These are phyloP conservation scores for Diadophis punctatus DNA, from an alignment of 2,113 vertebrate species.

Conservation along the genomic window DNA sequence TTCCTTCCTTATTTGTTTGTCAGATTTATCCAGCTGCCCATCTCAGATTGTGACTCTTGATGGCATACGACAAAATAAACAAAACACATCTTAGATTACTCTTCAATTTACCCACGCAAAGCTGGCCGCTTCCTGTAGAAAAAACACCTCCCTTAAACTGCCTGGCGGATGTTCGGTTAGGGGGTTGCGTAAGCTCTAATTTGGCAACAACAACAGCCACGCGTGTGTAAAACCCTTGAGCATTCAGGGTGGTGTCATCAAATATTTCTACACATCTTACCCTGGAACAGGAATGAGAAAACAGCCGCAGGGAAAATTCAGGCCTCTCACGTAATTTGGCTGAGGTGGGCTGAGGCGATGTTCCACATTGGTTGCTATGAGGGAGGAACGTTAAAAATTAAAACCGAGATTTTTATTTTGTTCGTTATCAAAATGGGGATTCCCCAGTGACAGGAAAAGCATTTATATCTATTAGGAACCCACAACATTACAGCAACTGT, in stretches of 20 bases:
- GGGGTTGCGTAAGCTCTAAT: background rate
- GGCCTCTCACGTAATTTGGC: slow-evolving; percentile 82
- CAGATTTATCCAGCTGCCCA: background rate
- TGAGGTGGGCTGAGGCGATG: slow-evolving; percentile 77
- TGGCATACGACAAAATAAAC: background rate
- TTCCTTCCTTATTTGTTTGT: background rate
- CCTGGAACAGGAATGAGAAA: slow-evolving; percentile 84
- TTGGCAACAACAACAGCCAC: background rate
- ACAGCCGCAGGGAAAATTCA: slow-evolving; percentile 91
- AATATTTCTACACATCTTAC: slow-evolving; percentile 67
- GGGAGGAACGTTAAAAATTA: background rate
- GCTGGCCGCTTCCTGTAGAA: background rate
- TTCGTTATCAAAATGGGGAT: background rate
- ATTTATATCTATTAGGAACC: background rate
- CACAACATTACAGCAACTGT: background rate
- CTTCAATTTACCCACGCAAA: background rate
- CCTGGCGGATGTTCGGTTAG: background rate
- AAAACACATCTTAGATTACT: background rate
- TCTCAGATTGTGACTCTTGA: background rate
- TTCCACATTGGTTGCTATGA: slow-evolving; percentile 82
- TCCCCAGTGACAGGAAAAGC: background rate
- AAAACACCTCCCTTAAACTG: background rate
- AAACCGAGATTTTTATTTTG: background rate
- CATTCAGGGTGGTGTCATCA: background rate
- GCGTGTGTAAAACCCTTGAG: background rate